Evolutionary conservation across 2,113 vertebrate species (phyloP).

Genomic region (Chloropsis cyanopogon): DNA sequence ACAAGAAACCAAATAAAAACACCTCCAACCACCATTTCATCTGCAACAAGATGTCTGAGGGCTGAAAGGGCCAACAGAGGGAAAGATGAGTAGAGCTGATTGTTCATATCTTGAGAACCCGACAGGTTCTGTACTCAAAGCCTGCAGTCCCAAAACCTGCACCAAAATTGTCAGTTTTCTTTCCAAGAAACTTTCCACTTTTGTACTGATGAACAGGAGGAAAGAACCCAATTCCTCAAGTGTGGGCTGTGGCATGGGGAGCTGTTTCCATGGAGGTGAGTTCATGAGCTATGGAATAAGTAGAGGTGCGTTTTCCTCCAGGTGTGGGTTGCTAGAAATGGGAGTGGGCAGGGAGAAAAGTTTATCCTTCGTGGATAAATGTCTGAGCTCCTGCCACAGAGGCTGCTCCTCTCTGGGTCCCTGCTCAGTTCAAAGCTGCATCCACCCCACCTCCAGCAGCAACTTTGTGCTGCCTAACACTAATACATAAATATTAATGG

Average conservation of each 20-base stretch:
- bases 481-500: not conserved
- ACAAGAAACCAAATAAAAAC: not conserved
- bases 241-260: not conserved
- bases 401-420: not conserved
- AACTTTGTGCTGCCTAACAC: not conserved
- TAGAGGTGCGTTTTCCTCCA: rapidly evolving
- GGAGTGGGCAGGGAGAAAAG: not conserved
- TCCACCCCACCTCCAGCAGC: not conserved
- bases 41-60: not conserved
- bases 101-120: not conserved
- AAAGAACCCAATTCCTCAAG: rapidly evolving
- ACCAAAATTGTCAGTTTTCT: not conserved
- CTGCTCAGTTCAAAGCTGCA: not conserved
- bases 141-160: not conserved
- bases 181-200: not conserved
- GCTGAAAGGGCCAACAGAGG: not conserved
- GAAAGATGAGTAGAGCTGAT: not conserved
- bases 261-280: not conserved
- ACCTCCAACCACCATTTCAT: not conserved
- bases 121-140: not conserved
- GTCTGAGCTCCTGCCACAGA: not conserved
- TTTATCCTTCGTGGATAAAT: rapidly evolving
- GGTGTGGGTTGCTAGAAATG: not conserved
- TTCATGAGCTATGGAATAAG: not conserved
- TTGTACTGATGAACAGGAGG: not conserved